Base-by-base conservation (phyloP, 2,113 vertebrate species). In the Turdus rufiventris region DNA sequence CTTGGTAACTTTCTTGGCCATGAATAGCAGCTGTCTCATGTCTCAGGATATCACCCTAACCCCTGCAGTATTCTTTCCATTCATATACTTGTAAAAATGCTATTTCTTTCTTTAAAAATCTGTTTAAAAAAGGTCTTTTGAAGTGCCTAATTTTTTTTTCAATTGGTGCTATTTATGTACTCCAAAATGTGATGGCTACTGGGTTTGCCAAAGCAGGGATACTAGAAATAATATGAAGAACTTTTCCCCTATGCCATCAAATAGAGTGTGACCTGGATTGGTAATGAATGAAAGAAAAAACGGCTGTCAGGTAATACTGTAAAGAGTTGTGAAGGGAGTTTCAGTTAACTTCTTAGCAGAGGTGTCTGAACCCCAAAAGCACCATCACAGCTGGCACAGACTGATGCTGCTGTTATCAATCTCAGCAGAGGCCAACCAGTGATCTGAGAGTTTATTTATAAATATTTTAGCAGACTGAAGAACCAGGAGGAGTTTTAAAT, bases 391-490 rank as follows among this genome's bases (percentile, higher is more conserved):
- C 95, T 93, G 76, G 75, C 68, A 65, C 24, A 83, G 56, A 66
- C 77, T 65, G 74, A 82, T 92, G 87, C 77, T 93, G 71, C 8
- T 94, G 66, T 87, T 86, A 85, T 58, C 48, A 71, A 51, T 77
- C 71, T 80, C 92, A 79, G 81, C 61, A 85, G 86, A 79, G 85
- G 88, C 78, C 83, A 89, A 94, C 86, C 48, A 89, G 83, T 74
- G 71, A 95, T 89, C 85, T 66, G 91, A 89, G 90, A 93, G 81
- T 93, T 96, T 95, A 96, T 97, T 96, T 96, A 97, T 95, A 96
- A 96, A 96, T 96, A 96, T 97, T 95, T 97, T 96, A 95, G 91
- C 96, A 96, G 89, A 95, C 94, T 95, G 89, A 95, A 94, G 89
- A 96, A 94, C 75, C 91, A 94, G 79, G 89, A 97, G 85, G 95